Base-by-base conservation (phyloP, 2,113 vertebrate species). In the Thymallus thymallus region DNA sequence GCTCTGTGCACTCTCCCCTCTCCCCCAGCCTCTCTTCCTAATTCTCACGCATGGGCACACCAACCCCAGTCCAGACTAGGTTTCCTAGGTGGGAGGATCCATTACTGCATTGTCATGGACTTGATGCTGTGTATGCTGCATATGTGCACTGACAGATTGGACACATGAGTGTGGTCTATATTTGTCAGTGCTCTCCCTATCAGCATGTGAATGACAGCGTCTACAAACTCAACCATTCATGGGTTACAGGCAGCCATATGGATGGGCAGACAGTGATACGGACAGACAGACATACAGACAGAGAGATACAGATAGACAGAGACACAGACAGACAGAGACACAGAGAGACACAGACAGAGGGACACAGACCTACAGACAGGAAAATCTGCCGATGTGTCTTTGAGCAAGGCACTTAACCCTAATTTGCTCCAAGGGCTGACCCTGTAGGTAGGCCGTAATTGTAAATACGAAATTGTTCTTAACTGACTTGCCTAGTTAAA, bases 31-130 rank as follows among this genome's bases (percentile, higher is more conserved):
- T 56, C 60, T 26, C 76, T 35, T 55, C 29, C 9, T 69, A 61
- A 23, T 32, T 32, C 48, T 48, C 29, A 45, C 24, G 48, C 35
- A 41, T 41, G 35, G 9, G 9, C 35, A 41, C 35, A 7, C 35
- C 35, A 69, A 72, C 46, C 41, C 29, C 20, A 46, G 60, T 26
- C 76, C 29, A 51, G 29, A 41, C 35, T 41, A 41, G 9, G 9
- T 61, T 62, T 68, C 65, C 70, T 60, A 16, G 5, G 16, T 60
- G 48, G 76, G 72, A 58, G 79, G 78, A 85, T 89, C 87, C 84
- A 80, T 74, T 46, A 64, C 72, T 72, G 80, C 83, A 14, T 72
- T 23, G 83, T 89, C 86, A 88, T 84, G 73, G 78, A 86, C 82
- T 75, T 66, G 1, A 77, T 77, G 81, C 76, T 35, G 20, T 41